Evolutionary conservation across 2,113 vertebrate species (phyloP), one percentile per base, ranked within the genome.

Genomic region (Indicator maculatus): DNA sequence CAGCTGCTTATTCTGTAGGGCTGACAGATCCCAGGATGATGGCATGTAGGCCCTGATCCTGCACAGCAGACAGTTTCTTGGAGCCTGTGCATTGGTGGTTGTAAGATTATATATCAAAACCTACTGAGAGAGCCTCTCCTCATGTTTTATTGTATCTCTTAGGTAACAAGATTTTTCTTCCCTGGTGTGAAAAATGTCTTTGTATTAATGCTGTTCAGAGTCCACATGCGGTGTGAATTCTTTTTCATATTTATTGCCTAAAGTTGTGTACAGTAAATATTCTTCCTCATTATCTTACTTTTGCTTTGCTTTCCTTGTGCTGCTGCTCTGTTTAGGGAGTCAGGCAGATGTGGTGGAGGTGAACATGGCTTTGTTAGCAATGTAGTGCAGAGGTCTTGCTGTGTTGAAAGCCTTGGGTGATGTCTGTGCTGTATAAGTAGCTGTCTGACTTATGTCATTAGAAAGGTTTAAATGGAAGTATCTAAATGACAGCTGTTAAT

Each of bases 401-500:
- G 31, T 45, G 55, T 6, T 28, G 64, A 66, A 45, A 69, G 55
- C 82, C 39, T 21, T 65, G 41, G 31, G 38, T 77, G 61, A 63
- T 28, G 15, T 9, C 41, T 63, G 23, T 38, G 65, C 89, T 90
- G 36, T 3, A 0, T 16, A 8, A 61, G 23, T 18, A 9, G 9
- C 6, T 83, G 59, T 66, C 59, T 30, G 15, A n/a, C 67, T 85
- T 56, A 8, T 15, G 18, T 33, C 52, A 72, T 41, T 44, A 75
- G 33, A 41, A 65, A 50, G 38, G 26, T 60, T 59, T 19, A 81
- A 93, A 38, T 24, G 58, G 19, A 53, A 59, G 19, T 58, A 71
- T 73, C 67, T 88, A 80, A 83, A 74, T 90, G 93, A 64, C 65
- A 86, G 61, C 65, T 83, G 69, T 83, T 94, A 91, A 90, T 86